Conservation (phyloP, 2,888 invertebrate species). For the Amiota communis region DNA sequence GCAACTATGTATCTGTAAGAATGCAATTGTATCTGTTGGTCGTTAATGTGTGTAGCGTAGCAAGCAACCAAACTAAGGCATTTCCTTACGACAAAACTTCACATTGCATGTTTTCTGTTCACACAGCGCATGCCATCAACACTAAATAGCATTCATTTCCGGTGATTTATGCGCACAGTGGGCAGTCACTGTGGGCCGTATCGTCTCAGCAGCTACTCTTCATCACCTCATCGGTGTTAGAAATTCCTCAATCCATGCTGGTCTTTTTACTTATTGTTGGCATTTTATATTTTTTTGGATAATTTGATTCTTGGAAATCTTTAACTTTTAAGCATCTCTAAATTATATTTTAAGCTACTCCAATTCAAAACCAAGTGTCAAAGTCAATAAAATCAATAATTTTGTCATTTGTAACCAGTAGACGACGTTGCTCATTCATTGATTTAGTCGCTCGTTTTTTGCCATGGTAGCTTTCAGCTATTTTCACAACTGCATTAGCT, state of each 20-base stretch:
- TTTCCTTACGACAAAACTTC: slow-evolving; percentile 38
- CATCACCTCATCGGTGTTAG: too few species aligned
- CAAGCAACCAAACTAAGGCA: too few species aligned
- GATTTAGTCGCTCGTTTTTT: neutral
- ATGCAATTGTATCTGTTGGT: slow-evolving; percentile 32
- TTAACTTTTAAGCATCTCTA: too few species aligned
- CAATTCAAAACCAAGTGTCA: too few species aligned
- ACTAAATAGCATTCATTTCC: slow-evolving; percentile 68
- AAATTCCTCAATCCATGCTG: slow-evolving; percentile 51
- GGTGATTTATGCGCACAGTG: slow-evolving; percentile 61
- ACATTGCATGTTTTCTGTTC: slow-evolving; percentile 23
- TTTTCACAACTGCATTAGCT: slow-evolving; percentile 24
- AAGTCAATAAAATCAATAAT: neutral
- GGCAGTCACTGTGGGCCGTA: neutral
- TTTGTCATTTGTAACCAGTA: slow-evolving; percentile 1
- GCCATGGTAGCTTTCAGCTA: neutral
- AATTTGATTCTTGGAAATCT: too few species aligned
- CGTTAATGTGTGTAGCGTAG: slow-evolving; percentile 52
- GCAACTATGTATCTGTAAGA: slow-evolving; percentile 29
- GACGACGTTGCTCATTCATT: neutral
- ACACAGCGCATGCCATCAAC: slow-evolving; percentile 53
- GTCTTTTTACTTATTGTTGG: slow-evolving; percentile 32
- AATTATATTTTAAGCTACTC: too few species aligned
- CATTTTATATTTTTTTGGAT: slow-evolving; percentile 62
- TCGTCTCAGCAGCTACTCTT: too few species aligned